Conservation (phyloP, 2,113 vertebrate species). For the Neoarius graeffei region DNA sequence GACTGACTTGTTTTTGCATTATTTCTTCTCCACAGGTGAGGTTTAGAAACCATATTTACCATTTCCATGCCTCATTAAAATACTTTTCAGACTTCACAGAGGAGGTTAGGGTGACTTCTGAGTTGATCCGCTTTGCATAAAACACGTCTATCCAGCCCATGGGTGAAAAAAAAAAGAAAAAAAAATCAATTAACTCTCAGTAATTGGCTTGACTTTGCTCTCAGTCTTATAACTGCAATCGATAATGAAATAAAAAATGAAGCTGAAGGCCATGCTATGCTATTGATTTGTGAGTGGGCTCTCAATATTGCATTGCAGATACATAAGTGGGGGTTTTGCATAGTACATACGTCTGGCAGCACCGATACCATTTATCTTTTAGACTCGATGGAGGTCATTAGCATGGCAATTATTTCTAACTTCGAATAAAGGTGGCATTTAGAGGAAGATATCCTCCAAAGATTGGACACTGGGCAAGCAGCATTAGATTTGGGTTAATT, state of each 20-base stretch:
- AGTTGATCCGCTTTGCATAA: conserved; percentile 77
- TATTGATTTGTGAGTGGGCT: conserved; percentile 68
- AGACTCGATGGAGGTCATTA: conserved; percentile 9
- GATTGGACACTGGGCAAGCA: background rate
- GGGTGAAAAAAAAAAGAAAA: conserved; percentile 56
- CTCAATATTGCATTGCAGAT: conserved; percentile 61
- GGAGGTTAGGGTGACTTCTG: conserved; percentile 66
- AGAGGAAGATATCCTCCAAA: conserved; percentile 1
- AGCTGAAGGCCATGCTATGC: conserved; percentile 69
- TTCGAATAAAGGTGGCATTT: conserved; percentile 18
- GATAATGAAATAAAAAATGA: conserved; percentile 77
- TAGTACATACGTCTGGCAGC: conserved; percentile 60
- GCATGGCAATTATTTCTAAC: conserved; percentile 40
- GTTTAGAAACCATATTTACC: conserved; percentile 44
- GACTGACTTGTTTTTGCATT: conserved; percentile 25
- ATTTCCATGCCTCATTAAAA: conserved; percentile 65
- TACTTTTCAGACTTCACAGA: conserved; percentile 67
- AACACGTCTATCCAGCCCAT: conserved; percentile 70
- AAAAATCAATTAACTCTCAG: conserved; percentile 75
- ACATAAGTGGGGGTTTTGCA: conserved; percentile 66
- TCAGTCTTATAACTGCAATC: conserved; percentile 70
- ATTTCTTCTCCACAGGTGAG: conserved; percentile 34
- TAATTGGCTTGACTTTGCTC: conserved; percentile 76
- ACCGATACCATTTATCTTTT: conserved; percentile 51
- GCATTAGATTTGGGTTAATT: background rate